Conservation (phyloP, 2,113 vertebrate species). For the Abramis brama region DNA sequence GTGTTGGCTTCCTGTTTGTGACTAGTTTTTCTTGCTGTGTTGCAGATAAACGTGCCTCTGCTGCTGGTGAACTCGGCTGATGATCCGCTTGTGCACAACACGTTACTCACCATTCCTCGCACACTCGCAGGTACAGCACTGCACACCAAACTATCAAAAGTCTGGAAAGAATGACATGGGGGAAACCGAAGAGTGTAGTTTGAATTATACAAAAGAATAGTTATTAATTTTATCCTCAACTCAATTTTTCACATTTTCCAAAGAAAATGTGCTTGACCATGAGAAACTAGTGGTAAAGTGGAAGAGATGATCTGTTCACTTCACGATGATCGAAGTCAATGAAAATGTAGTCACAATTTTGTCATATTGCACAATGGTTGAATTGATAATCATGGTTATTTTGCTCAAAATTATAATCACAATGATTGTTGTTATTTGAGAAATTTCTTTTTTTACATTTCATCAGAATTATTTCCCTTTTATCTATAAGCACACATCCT, state of each 20-base stretch:
- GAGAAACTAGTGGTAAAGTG: background rate
- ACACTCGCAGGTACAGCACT: constrained; percentile 86
- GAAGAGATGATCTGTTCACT: too few relatives aligned
- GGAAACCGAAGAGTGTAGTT: too few relatives aligned
- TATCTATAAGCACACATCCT: too few relatives aligned
- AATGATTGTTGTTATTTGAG: too few relatives aligned
- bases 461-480: too few relatives aligned
- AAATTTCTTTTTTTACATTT: too few relatives aligned
- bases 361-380: too few relatives aligned
- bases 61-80: constrained; percentile 94
- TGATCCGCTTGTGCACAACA: constrained; percentile 93
- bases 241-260: too few relatives aligned
- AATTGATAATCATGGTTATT: too few relatives aligned
- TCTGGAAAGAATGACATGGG: background rate
- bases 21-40: background rate
- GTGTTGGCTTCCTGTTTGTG: background rate
- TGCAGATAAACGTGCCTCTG: constrained; percentile 91
- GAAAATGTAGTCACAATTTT: too few relatives aligned
- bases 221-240: background rate
- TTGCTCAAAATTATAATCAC: too few relatives aligned
- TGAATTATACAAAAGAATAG: background rate
- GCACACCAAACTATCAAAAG: background rate
- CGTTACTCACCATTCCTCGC: constrained; percentile 94
- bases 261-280: background rate
- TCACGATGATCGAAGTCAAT: too few relatives aligned